phyloP scores from a whole-genome alignment of 1,140 invertebrate genomes.

The Cherax quadricarinatus region DNA sequence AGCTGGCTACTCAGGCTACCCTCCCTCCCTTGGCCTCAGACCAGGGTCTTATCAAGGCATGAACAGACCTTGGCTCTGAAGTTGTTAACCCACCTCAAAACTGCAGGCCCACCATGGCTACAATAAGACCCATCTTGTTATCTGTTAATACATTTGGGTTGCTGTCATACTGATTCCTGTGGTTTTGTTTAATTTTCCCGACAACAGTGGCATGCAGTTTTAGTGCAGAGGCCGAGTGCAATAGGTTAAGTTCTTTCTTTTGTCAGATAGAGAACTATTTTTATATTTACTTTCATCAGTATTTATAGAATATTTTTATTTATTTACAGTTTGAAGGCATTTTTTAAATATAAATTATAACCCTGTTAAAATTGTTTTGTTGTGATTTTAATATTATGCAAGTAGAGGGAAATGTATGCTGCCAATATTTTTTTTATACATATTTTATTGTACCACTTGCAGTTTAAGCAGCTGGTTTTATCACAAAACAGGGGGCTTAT shows the following conservation, averaged over 20 bases:
- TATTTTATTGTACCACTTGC: slow-evolving; percentile 40
- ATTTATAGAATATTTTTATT: slow-evolving; percentile 70
- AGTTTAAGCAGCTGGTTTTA: slow-evolving; percentile 50
- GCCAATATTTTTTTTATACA: slow-evolving; percentile 28
- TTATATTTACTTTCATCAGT: slow-evolving; percentile 68
- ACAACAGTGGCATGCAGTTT: slow-evolving; percentile 30
- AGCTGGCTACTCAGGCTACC: slow-evolving; percentile 81
- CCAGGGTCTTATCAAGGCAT: slow-evolving; percentile 82
- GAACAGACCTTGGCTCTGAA: slow-evolving; percentile 78
- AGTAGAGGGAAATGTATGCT: slow-evolving; percentile 36
- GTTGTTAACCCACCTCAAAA: slow-evolving; percentile 49
- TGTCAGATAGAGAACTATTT: slow-evolving; percentile 59
- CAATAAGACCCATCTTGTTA: slow-evolving; percentile 38
- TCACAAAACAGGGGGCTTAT: slow-evolving; percentile 58
- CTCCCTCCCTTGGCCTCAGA: slow-evolving; percentile 80
- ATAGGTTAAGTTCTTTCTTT: slow-evolving; percentile 65
- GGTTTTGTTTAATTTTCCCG: slow-evolving; percentile 48
- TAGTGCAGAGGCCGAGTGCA: slow-evolving; percentile 60
- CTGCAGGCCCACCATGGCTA: slow-evolving; percentile 28
- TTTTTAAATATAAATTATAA: slow-evolving; percentile 34
- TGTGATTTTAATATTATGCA: slow-evolving; percentile 64
- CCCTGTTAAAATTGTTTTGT: slow-evolving; percentile 53
- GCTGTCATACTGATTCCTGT: slow-evolving; percentile 29
- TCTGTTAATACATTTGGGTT: slow-evolving; percentile 47
- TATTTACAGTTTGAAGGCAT: slow-evolving; percentile 62